Base-by-base conservation (phyloP, 2,113 vertebrate species). In the Ploceus nigricollis region DNA sequence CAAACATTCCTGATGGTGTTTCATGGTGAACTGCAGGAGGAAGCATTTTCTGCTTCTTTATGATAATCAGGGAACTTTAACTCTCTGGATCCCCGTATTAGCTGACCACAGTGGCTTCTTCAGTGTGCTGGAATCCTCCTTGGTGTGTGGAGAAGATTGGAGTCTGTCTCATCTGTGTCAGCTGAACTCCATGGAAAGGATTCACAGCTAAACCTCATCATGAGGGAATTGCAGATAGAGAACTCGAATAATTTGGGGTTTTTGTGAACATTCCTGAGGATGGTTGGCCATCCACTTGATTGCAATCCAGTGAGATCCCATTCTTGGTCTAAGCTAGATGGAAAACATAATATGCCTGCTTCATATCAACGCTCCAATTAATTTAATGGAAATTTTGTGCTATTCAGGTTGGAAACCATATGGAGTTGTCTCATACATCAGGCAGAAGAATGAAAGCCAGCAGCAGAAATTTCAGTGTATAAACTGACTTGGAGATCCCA, bases 241-340 rank as follows among this genome's bases (percentile, higher is more conserved):
- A 91, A 19, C 25, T 90, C 0, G 0, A 21, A 7, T 56, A 8
- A 58, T 54, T 24, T 31, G 72, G 44, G 28, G 5, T 2, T 57
- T 82, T 71, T 66, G 35, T 69, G 73, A 89, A 33, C 2, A 0
- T 15, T 81, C 35, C 54, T 63, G 58, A 57, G 75, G 58, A 54
- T 51, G 4, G 7, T 3, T 82, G 53, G 40, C 53, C 27, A 21
- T 45, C n/a, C 28, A 9, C 11, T 71, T 47, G n/a, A 11, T 27
- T 60, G 28, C 15, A 66, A n/a, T 44, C 39, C 39, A 56, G 2
- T 56, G 30, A 68, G 13, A 47, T 75, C 56, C 25, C 53, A 51
- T 60, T 47, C 35, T 51, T 64, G 39, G 14, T 75, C 51, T 27
- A 53, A 88, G 19, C 5, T 45, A 51, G 42, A 27, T 76, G 64